Evolutionary conservation across 2,888 invertebrate genomes (phyloP).

Genomic region (Drosophila crucigera): DNA sequence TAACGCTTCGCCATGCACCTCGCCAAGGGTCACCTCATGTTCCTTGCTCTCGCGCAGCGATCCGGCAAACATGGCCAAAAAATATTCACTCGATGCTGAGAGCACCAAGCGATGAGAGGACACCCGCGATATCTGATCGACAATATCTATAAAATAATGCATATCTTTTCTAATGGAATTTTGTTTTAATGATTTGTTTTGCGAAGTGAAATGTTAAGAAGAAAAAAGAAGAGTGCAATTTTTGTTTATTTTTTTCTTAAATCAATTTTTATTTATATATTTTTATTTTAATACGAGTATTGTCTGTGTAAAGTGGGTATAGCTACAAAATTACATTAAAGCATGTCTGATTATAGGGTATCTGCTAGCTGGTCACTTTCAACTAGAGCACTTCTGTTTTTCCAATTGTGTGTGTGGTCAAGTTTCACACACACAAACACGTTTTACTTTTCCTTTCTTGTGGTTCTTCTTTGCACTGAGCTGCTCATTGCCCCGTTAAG

Average conservation of each 20-base stretch:
- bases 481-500: constrained; percentile 84
- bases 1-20: constrained; percentile 94
- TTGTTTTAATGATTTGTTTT: no score
- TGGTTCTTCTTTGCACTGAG: constrained; percentile 50
- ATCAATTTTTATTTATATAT: not conserved
- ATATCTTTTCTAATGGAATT: no score
- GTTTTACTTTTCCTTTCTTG: constrained; percentile 44
- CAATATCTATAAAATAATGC: no score
- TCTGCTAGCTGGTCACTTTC: not conserved
- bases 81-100: constrained; percentile 96
- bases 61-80: constrained; percentile 97
- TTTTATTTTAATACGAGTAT: not conserved
- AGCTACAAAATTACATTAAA: not conserved
- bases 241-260: no score
- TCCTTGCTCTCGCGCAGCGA: constrained; percentile 93
- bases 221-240: no score
- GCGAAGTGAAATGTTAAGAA: no score
- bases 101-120: constrained; percentile 95
- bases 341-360: not conserved
- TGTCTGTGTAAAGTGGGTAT: not conserved
- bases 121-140: no score
- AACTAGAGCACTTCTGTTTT: not conserved
- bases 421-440: constrained; percentile 5
- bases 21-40: constrained; percentile 93
- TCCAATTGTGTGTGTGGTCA: constrained; percentile 2